A percentile compares a stretch with the other conserved stretches of the same genome.
Conservation (phyloP, 2,113 vertebrate species). For the Budorcas taxicolor region DNA sequence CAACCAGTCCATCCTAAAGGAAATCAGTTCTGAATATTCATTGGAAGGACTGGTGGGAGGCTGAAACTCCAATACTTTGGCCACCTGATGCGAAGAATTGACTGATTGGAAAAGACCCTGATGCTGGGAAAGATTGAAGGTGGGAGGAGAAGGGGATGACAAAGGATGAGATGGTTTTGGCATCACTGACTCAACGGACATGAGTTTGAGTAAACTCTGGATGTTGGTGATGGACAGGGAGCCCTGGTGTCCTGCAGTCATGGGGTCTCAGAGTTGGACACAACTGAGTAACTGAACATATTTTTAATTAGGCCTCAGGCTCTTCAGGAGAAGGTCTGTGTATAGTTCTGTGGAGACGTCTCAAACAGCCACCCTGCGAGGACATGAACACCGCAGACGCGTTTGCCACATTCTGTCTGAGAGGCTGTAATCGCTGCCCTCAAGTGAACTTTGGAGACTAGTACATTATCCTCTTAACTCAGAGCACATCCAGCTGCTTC, state of each 20-base stretch:
- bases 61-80: background rate
- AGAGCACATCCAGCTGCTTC: background rate
- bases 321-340: background rate
- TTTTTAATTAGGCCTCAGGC: background rate
- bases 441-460: background rate
- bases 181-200: background rate
- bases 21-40: background rate
- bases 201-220: background rate
- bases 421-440: background rate
- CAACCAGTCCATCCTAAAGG: background rate
- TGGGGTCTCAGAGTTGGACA: background rate
- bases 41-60: background rate
- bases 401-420: background rate
- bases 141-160: background rate
- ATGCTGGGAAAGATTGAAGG: background rate
- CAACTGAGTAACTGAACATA: background rate
- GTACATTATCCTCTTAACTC: background rate
- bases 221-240: background rate
- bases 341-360: background rate
- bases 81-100: background rate
- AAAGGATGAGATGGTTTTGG: background rate
- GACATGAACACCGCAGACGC: background rate
- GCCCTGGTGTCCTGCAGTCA: background rate
- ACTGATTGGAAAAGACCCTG: background rate
- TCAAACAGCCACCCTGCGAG: background rate